Evolutionary conservation across 2,797 vertebrate genomes (phyloP), one percentile per base, ranked within the genome.

Genomic region (Ctenopoma kingsleyae): DNA sequence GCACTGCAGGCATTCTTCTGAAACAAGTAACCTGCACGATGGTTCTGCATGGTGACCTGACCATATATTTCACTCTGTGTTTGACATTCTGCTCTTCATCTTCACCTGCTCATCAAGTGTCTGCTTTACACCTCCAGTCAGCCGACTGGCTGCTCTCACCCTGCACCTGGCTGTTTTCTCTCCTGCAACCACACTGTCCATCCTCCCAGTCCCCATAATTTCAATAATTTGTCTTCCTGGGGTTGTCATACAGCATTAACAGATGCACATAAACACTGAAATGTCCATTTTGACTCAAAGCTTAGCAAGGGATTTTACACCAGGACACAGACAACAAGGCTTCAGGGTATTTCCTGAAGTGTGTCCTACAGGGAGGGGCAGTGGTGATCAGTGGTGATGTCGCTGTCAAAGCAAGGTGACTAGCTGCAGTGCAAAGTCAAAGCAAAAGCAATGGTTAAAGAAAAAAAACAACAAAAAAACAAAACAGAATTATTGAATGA

Each of bases 51-150:
- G 25, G 47, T 67, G 30, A 19, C 51, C 48, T 27, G 48, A 66
- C 32, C 13, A 12, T 43, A 48, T 35, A 65, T 71, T 72, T 50
- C 36, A 41, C 59, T 74, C 46, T 30, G 25, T n/a, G 20, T 6
- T 20, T 59, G 57, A 69, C 58, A 58, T 11, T 7, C 55, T 49
- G 75, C 58, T 57, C 54, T 63, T 68, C 59, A 57, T 70, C 72
- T 74, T 74, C 49, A 74, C 67, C 58, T 63, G 25, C 17, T 51
- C 48, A 38, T 5, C 20, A 66, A 43, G 71, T 22, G 5, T 60
- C 50, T 58, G 54, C 62, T 70, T 53, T 54, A 35, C 46, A 55
- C 22, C 64, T 51, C 52, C 71, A 73, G 52, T 51, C 58, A 57
- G 27, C 61, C 63, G 61, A n/a, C n/a, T n/a, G n/a, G n/a, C n/a